These are phyloP conservation scores for Otus sunia DNA, from an alignment of 2,113 vertebrate genomes.

Conservation along the genomic window DNA sequence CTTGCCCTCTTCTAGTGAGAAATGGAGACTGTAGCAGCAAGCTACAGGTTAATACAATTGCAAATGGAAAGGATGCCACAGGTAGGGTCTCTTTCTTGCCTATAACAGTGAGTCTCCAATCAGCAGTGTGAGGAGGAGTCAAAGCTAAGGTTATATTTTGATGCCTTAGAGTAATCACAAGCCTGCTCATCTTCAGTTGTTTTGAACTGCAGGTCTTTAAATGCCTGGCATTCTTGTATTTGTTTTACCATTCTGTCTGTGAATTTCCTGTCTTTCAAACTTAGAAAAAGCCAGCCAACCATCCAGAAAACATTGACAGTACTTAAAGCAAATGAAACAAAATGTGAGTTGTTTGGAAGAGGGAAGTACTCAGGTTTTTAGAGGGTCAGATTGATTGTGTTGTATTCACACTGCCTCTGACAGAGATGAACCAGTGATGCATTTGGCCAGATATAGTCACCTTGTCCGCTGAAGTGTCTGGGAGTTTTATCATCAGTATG, in stretches of 20 bases:
- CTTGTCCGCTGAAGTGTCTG: not conserved
- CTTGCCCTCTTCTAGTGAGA: not conserved
- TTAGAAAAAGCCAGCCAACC: not conserved
- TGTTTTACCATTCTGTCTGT: not conserved
- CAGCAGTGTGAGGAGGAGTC: not conserved
- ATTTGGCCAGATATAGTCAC: not conserved
- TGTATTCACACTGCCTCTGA: not conserved
- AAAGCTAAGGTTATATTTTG: not conserved
- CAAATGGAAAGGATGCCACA: not conserved
- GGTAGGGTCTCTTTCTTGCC: not conserved
- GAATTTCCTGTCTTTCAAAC: conserved; percentile 4
- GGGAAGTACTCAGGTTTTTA: not conserved
- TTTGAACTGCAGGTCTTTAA: not conserved
- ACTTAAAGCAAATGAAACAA: not conserved
- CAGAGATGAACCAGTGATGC: not conserved
- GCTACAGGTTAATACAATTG: not conserved
- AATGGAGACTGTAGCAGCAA: not conserved
- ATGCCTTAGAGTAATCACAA: not conserved
- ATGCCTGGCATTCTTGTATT: not conserved
- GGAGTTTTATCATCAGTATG: not conserved
- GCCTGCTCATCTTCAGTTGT: not conserved
- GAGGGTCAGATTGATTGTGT: not conserved
- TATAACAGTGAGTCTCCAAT: not conserved
- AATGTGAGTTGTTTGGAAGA: not conserved
- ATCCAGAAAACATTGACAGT: not conserved